Evolutionary conservation across 2,113 vertebrate genomes (phyloP).

Genomic region (Carassius carassius): DNA sequence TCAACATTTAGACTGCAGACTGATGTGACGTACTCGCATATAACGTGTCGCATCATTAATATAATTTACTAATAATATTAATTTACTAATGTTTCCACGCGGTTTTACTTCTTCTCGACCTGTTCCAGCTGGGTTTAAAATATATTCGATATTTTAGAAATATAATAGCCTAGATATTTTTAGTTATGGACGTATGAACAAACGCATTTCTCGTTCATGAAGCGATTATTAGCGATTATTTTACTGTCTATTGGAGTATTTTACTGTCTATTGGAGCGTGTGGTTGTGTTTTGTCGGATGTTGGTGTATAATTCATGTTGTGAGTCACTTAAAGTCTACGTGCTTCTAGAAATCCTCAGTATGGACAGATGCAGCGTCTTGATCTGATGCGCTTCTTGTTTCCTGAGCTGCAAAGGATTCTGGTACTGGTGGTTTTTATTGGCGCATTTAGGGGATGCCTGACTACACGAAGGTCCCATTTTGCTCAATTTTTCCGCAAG

Average conservation of each 20-base stretch:
- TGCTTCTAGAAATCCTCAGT: background rate
- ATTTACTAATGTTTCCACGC: too few relatives aligned
- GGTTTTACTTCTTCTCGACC: background rate
- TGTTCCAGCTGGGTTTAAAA: background rate
- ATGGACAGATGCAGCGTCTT: background rate
- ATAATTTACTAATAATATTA: too few relatives aligned
- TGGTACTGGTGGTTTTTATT: conserved; percentile 39
- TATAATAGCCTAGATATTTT: too few relatives aligned
- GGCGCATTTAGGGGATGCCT: background rate
- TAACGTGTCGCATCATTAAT: background rate
- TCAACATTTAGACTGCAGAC: background rate
- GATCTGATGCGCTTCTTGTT: background rate
- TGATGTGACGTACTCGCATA: background rate
- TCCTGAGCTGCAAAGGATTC: conserved; percentile 36
- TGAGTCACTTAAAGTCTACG: conserved; percentile 46
- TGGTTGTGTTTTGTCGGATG: background rate
- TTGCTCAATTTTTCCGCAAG: background rate
- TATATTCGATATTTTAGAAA: background rate
- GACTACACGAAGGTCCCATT: background rate
- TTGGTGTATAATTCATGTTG: background rate
- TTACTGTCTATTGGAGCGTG: background rate
- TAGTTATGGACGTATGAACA: background rate
- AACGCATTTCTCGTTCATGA: background rate
- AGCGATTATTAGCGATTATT: background rate
- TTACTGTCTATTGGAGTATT: background rate